A percentile compares a stretch with the other conserved stretches of the same genome.
These are phyloP conservation scores for Wiebesia pumilae DNA, from an alignment of 1,140 invertebrate genomes.

Conservation along the genomic window DNA sequence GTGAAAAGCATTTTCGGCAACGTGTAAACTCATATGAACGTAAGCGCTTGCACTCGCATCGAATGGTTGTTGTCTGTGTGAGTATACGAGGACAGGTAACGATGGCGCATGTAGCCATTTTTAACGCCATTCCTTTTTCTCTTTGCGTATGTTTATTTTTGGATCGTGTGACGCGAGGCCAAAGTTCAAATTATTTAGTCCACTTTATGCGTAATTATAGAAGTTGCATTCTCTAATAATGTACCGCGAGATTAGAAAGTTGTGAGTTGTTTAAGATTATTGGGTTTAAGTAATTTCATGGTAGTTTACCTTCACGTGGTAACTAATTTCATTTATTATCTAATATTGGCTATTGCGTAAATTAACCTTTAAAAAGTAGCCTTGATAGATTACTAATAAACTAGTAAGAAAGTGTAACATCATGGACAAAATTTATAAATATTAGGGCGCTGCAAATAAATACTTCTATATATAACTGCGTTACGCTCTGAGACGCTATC, in stretches of 20 bases:
- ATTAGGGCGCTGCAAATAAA: no score
- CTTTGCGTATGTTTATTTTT: not conserved
- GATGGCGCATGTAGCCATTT: not conserved
- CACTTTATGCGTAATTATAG: not conserved
- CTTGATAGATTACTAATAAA: no score
- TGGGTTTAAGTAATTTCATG: not conserved
- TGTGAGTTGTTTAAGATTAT: no score
- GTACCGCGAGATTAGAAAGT: not conserved
- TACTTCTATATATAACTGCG: no score
- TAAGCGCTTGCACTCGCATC: not conserved
- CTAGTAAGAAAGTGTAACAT: no score
- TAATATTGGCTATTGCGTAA: no score
- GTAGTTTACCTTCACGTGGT: not conserved
- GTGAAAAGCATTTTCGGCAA: not conserved
- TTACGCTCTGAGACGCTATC: no score
- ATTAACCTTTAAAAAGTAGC: no score
- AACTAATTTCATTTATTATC: slow-evolving; percentile 26
- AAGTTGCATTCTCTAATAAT: not conserved
- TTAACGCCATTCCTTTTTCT: not conserved
- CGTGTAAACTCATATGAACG: not conserved
- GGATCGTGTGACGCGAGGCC: not conserved
- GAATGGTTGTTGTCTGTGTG: not conserved
- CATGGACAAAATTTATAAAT: no score
- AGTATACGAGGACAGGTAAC: not conserved
- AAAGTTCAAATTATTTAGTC: slow-evolving; percentile 3